Conservation (phyloP, 2,888 invertebrate genomes). For the Sesia bembeciformis region DNA sequence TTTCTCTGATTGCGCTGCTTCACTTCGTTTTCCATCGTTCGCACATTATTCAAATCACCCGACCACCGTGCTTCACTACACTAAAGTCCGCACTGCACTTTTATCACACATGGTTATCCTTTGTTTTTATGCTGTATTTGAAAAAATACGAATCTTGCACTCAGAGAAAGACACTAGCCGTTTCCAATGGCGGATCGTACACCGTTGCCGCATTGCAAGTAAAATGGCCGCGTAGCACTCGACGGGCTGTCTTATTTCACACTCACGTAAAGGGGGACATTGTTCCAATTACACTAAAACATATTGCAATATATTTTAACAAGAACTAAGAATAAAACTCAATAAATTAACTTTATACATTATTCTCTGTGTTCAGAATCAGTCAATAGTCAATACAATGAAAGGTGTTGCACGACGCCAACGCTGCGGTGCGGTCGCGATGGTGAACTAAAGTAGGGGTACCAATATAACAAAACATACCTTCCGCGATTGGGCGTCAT, state of each 20-base stretch:
- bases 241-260: slow-evolving; percentile 69
- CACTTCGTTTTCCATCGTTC: slow-evolving; percentile 88
- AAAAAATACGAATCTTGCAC: slow-evolving; percentile 75
- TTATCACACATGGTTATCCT: slow-evolving; percentile 70
- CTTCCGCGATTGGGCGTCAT: slow-evolving; percentile 64
- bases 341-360: slow-evolving; percentile 79
- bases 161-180: slow-evolving; percentile 78
- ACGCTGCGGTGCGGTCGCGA: slow-evolving; percentile 74
- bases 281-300: slow-evolving; percentile 69
- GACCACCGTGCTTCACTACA: slow-evolving; percentile 75
- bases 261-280: slow-evolving; percentile 70
- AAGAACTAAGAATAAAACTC: slow-evolving; percentile 70
- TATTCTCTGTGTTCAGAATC: slow-evolving; percentile 75
- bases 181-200: slow-evolving; percentile 83
- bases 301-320: slow-evolving; percentile 63
- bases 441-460: slow-evolving; percentile 64
- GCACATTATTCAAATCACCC: slow-evolving; percentile 76
- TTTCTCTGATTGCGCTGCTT: slow-evolving; percentile 89
- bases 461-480: slow-evolving; percentile 50
- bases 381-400: slow-evolving; percentile 84
- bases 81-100: slow-evolving; percentile 74
- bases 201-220: slow-evolving; percentile 82
- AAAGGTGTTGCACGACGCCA: slow-evolving; percentile 81
- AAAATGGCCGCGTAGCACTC: slow-evolving; percentile 80
- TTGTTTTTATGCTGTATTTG: slow-evolving; percentile 66